Evolutionary conservation across 2,888 invertebrate genomes (phyloP).

Genomic region (Stenodema calcarata): DNA sequence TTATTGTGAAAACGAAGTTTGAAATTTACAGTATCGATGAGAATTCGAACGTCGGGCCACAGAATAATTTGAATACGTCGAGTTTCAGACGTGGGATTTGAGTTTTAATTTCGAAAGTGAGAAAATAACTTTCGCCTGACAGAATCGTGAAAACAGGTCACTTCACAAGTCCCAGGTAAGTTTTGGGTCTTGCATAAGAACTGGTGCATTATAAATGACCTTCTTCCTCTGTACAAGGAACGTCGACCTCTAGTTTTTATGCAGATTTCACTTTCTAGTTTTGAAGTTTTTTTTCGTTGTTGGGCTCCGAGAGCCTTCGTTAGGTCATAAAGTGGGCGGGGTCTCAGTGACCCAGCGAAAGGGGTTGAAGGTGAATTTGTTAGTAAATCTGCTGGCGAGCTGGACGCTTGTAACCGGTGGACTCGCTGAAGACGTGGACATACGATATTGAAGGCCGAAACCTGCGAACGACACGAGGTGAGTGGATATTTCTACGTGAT

Average conservation of each 20-base stretch:
- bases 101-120: neutral
- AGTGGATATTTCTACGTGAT: neutral
- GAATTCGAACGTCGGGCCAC: too few relatives aligned
- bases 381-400: neutral
- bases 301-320: neutral
- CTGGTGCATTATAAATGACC: neutral
- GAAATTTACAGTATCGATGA: too few relatives aligned
- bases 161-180: neutral
- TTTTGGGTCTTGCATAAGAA: neutral
- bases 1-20: too few relatives aligned
- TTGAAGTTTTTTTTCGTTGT: slow-evolving; percentile 6
- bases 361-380: slow-evolving; percentile 26
- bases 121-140: neutral
- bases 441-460: neutral
- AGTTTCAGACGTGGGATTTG: too few relatives aligned
- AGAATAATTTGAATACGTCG: too few relatives aligned
- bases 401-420: neutral
- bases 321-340: neutral
- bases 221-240: neutral
- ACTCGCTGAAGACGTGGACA: neutral
- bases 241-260: slow-evolving; percentile 26
- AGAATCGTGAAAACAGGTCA: neutral
- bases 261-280: slow-evolving; percentile 38
- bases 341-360: neutral
- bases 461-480: neutral